phyloP scores from a whole-genome alignment of 2,888 invertebrate genomes.

The Macrostomum cliftonense region DNA sequence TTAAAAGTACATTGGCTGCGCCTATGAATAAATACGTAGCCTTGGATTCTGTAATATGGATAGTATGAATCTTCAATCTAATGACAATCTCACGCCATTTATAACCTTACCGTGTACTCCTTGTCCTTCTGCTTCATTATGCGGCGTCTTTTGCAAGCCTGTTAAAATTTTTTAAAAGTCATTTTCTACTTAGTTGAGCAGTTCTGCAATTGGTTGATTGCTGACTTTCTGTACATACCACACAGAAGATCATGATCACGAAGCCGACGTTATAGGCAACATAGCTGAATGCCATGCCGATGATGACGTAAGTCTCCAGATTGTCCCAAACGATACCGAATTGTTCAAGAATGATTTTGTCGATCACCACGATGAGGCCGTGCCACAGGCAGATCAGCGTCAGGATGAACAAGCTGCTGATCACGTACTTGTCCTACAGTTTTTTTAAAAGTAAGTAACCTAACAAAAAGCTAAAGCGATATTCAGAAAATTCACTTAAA shows the following conservation, averaged over 20 bases:
- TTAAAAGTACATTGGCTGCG: no score
- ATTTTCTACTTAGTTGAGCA: no score
- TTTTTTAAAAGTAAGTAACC: no score
- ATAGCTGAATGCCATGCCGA: slow-evolving; percentile 5
- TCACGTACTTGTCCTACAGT: slow-evolving; percentile 30
- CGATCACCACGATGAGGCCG: slow-evolving; percentile 23
- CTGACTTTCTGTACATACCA: no score
- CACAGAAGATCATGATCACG: slow-evolving; percentile 8
- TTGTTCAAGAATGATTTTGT: slow-evolving; percentile 1
- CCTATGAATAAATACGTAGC: no score
- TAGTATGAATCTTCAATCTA: no score
- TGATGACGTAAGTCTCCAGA: slow-evolving; percentile 8
- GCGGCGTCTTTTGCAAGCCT: slow-evolving; percentile 31
- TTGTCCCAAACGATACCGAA: not conserved
- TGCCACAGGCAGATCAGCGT: slow-evolving; percentile 32
- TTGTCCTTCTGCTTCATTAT: slow-evolving; percentile 30
- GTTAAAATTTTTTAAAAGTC: no score
- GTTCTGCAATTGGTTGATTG: no score
- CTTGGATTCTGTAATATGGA: no score
- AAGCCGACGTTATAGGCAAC: slow-evolving; percentile 8
- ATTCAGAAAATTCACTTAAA: no score
- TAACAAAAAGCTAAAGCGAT: no score
- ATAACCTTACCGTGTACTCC: slow-evolving; percentile 31
- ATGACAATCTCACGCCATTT: no score
- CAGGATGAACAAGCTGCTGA: slow-evolving; percentile 30